Percentiles rank a stretch among this genome's conserved stretches.
Evolutionary conservation across 2,797 vertebrate species (phyloP).

Genomic region (Acomys russatus): DNA sequence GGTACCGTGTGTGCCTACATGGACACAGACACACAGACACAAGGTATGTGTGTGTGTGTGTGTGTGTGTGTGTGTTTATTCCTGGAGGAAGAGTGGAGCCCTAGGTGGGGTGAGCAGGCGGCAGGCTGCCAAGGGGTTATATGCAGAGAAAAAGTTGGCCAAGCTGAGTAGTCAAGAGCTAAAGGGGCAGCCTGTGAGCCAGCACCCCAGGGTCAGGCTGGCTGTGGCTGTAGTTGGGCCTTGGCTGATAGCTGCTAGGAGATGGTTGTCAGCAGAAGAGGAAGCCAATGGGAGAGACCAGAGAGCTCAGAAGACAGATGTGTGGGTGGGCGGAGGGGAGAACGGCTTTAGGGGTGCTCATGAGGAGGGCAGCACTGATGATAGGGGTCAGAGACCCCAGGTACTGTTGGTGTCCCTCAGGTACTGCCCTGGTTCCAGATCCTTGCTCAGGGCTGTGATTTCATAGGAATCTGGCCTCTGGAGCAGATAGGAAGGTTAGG

Average conservation of each 20-base stretch:
- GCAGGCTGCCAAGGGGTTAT: no score
- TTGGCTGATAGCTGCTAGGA: background rate
- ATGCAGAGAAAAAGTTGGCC: background rate
- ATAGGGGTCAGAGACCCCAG: background rate
- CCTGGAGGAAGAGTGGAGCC: background rate
- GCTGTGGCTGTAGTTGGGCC: background rate
- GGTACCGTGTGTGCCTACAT: background rate
- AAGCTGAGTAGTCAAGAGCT: background rate
- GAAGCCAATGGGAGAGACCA: background rate
- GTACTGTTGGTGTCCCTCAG: background rate
- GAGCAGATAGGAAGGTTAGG: background rate
- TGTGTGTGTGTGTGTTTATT: background rate
- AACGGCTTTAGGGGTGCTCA: background rate
- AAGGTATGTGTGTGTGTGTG: no score
- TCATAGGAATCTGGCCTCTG: background rate
- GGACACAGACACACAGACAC: background rate
- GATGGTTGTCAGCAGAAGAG: fast-evolving
- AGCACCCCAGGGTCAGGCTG: background rate
- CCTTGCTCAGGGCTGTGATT: background rate
- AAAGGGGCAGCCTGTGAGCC: background rate
- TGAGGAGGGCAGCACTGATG: background rate
- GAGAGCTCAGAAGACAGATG: background rate
- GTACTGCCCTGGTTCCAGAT: background rate
- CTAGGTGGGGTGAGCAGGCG: background rate
- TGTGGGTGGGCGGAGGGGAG: background rate